phyloP scores from a whole-genome alignment of 2,797 vertebrate genomes.

The Aulostomus chinensis region DNA sequence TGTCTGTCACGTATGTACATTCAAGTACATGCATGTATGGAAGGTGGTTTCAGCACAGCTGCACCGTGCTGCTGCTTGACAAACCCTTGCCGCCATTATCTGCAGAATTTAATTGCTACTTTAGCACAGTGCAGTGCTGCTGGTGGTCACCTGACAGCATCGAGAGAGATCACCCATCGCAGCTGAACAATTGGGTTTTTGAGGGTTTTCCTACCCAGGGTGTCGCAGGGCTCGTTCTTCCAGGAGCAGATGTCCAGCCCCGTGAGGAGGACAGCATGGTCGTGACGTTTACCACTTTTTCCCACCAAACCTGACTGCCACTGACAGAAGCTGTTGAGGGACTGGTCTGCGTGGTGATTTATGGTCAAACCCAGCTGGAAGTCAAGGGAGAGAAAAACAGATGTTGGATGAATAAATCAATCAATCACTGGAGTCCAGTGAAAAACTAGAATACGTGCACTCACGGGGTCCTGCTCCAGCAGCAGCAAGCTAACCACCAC shows the following conservation, averaged over 20 bases:
- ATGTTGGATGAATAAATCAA: not conserved
- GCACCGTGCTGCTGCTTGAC: too few relatives aligned
- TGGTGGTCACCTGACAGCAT: too few relatives aligned
- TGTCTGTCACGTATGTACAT: too few relatives aligned
- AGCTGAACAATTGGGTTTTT: too few relatives aligned
- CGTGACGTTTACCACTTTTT: conserved; percentile 92
- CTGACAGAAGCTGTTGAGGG: conserved; percentile 97
- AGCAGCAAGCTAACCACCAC: conserved; percentile 94
- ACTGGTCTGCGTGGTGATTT: conserved; percentile 96
- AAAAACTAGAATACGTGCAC: conserved; percentile 42
- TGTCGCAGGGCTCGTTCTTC: conserved; percentile 98
- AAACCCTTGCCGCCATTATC: too few relatives aligned
- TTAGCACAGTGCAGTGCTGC: too few relatives aligned
- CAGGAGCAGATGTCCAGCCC: conserved; percentile 98
- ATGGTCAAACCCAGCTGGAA: conserved; percentile 88
- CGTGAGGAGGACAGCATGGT: conserved; percentile 95
- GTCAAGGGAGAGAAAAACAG: conserved; percentile 1
- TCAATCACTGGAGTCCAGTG: not conserved
- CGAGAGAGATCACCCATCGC: too few relatives aligned
- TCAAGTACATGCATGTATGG: too few relatives aligned
- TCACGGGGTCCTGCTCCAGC: conserved; percentile 94
- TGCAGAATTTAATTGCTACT: too few relatives aligned
- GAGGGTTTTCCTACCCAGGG: conserved; percentile 84
- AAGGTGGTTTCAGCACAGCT: too few relatives aligned
- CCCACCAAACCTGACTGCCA: conserved; percentile 95